A percentile compares a stretch with the other conserved stretches of the same genome.
Conservation (phyloP, 2,113 vertebrate species). For the Sturnus vulgaris region DNA sequence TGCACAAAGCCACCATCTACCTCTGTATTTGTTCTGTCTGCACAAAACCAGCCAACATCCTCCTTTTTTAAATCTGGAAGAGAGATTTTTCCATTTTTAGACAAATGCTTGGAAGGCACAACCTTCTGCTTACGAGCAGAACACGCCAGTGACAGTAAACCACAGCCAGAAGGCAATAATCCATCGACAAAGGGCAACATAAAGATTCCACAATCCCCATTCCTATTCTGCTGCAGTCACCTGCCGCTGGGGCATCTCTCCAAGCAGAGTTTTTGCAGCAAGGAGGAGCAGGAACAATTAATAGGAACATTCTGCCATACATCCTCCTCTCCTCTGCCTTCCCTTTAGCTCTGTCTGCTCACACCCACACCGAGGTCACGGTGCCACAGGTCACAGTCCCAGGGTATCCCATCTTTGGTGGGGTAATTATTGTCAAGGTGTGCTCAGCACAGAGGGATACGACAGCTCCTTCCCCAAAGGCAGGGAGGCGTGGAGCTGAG, state of each 20-base stretch:
- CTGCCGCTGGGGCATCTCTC: neutral
- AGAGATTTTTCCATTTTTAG: constrained; percentile 23
- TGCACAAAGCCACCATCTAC: neutral
- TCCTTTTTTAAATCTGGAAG: neutral
- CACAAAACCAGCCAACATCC: neutral
- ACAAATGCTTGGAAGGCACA: constrained; percentile 15
- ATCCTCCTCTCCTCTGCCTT: neutral
- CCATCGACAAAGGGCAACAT: neutral
- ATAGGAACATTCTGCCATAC: neutral
- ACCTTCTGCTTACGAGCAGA: neutral
- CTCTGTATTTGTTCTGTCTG: neutral
- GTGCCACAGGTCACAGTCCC: neutral
- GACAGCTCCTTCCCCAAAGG: neutral
- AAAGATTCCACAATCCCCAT: neutral
- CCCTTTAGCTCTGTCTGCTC: neutral
- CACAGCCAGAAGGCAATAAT: constrained; percentile 32
- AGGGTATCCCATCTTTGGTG: neutral
- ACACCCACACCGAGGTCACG: neutral
- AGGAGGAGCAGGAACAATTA: neutral
- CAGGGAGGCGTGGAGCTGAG: neutral
- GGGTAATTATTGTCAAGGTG: neutral
- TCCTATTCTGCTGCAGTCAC: neutral
- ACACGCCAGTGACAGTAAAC: neutral
- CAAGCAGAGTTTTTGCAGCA: neutral
- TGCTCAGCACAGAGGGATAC: neutral